phyloP scores from a whole-genome alignment of 1,140 invertebrate genomes.

The Aphaenogaster floridana region DNA sequence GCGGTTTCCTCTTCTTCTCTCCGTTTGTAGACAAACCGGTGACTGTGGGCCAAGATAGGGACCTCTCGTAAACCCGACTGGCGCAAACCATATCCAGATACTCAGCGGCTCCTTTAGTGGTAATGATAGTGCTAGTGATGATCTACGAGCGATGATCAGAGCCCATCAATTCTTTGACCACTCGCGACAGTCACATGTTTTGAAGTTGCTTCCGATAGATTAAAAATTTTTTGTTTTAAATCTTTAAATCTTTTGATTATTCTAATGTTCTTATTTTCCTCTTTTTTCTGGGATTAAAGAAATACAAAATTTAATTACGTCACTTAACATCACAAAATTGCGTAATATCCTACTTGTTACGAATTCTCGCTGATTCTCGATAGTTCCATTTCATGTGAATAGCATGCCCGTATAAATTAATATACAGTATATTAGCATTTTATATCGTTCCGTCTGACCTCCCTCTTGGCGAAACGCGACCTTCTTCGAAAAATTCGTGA shows the following conservation, averaged over 20 bases:
- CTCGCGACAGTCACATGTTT: not conserved
- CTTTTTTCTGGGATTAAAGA: not conserved
- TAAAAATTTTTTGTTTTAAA: not conserved
- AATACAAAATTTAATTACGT: not conserved
- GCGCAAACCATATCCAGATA: conserved; percentile 1
- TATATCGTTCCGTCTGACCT: not conserved
- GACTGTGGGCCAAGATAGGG: not conserved
- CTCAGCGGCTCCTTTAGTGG: conserved; percentile 4
- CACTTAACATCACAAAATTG: not conserved
- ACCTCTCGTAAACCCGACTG: conserved; percentile 4
- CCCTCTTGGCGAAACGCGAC: not conserved
- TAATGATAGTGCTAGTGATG: too few species aligned
- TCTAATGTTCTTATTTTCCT: not conserved
- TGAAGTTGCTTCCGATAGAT: not conserved
- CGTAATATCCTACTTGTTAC: not conserved
- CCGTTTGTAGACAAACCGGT: conserved; percentile 29
- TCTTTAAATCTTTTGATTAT: not conserved
- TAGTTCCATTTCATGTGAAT: not conserved
- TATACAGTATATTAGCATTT: not conserved
- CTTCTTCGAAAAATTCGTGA: not conserved
- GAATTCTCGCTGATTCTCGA: not conserved
- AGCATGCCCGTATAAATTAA: not conserved
- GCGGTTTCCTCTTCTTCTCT: conserved; percentile 35
- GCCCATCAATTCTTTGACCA: not conserved
- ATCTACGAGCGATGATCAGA: not conserved